Evolutionary conservation across 2,888 invertebrate species (phyloP), one percentile per base, ranked within the genome.

Genomic region (Drosophila hamatofila): DNA sequence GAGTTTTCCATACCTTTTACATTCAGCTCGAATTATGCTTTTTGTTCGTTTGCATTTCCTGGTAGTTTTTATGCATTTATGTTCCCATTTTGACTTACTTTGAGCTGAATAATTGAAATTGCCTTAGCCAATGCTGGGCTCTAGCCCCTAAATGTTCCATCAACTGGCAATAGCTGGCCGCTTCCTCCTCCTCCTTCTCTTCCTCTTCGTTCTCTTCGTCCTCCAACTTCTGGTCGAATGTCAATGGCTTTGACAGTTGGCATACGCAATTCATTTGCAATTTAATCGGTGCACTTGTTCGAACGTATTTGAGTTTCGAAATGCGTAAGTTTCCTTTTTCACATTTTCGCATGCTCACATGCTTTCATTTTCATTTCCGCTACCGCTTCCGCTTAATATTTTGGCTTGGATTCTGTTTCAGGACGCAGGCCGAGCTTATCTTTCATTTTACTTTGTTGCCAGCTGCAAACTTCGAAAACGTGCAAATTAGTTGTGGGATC

Each of bases 401-500:
- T 63, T 51, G 33, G 30, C 62, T 48, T 44, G 57, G 44, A 61
- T 57, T 39, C 12, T 25, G 61, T 23, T 27, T 8, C 46, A 11
- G 2, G 46, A 16, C 14, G 23, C 41, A 11, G 11, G 42, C 21
- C 16, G 1, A 14, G 49, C 52, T 62, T 59, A 48, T 39, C 56
- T 76, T 59, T 39, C 30, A 51, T 35, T 54, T 60, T 52, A 71
- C 66, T 64, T 71, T 80, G 72, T 64, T 56, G 73, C 78, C 64
- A 55, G 42, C 42, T 71, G 66, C 69, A 58, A 70, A 56, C 59
- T 63, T 66, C 56, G 56, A 59, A 5, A 65, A 71, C 72, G 78
- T 78, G 85, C 58, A 85, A 85, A 85, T 84, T 88, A 85, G 83
- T 69, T 76, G 64, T 56, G 68, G 58, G 21, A 59, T 12, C 57